Percentiles rank a stretch among this genome's conserved stretches.
These are phyloP conservation scores for Hylaeus anthracinus DNA, from an alignment of 1,140 invertebrate genomes.

Conservation along the genomic window DNA sequence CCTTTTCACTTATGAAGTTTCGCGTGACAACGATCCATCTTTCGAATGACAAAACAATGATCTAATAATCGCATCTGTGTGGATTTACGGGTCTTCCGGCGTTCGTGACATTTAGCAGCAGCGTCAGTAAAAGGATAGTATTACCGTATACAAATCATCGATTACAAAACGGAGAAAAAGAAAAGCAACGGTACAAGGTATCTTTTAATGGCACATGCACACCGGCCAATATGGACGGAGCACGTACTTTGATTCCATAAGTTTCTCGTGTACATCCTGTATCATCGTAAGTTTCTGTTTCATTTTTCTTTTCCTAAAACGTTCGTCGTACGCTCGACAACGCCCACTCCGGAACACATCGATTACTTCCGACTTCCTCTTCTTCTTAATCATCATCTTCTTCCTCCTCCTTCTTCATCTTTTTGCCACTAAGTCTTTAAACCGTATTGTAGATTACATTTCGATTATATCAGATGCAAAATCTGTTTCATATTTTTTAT, in stretches of 20 bases:
- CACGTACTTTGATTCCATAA: constrained; percentile 35
- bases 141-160: constrained; percentile 13
- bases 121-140: constrained; percentile 47
- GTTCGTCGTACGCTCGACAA: not conserved
- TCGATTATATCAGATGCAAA: not conserved
- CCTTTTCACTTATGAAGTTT: constrained; percentile 11
- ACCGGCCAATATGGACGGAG: constrained; percentile 51
- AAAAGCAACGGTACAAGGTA: constrained; percentile 36
- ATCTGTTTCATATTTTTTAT: not conserved
- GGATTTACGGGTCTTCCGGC: constrained; percentile 46
- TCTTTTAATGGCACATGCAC: constrained; percentile 42
- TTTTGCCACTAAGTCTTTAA: not conserved
- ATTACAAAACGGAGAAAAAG: constrained; percentile 46
- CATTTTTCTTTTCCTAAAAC: not conserved
- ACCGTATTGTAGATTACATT: constrained; percentile 1
- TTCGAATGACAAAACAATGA: constrained; percentile 44
- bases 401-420: not conserved
- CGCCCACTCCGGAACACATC: not conserved
- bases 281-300: constrained; percentile 13
- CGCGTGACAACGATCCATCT: constrained; percentile 53
- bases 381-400: not conserved
- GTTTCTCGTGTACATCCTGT: constrained; percentile 18
- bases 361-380: not conserved
- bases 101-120: constrained; percentile 47
- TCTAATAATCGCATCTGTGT: constrained; percentile 51